phyloP scores from a whole-genome alignment of 1,140 invertebrate genomes.

The Nymphalis io region DNA sequence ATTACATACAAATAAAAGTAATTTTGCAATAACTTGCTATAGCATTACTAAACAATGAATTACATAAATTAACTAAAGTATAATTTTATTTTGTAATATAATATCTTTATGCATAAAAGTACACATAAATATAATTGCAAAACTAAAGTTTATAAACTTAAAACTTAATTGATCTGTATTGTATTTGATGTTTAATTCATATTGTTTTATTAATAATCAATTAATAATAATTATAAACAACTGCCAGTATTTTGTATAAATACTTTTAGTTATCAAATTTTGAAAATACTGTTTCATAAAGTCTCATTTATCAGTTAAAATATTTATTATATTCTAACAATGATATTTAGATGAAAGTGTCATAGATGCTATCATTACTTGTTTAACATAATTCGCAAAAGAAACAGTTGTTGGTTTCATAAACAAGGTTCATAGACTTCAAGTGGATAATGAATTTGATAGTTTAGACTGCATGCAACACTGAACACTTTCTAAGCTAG shows the following conservation, averaged over 20 bases:
- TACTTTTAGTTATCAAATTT: background rate
- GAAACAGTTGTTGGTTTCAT: slow-evolving; percentile 32
- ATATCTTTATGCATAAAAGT: background rate
- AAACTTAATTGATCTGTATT: too few species aligned
- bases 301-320: background rate
- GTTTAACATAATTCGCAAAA: slow-evolving; percentile 16
- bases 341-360: background rate
- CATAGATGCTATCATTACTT: background rate
- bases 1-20: background rate
- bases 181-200: background rate
- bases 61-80: background rate
- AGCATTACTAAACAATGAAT: background rate
- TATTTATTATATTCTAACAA: background rate
- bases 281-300: background rate
- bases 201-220: too few species aligned
- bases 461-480: slow-evolving; percentile 46
- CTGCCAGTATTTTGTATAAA: background rate
- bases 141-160: background rate
- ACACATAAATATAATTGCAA: background rate
- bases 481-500: slow-evolving; percentile 46
- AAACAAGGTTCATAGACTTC: slow-evolving; percentile 30
- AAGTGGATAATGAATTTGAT: slow-evolving; percentile 40
- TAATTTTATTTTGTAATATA: background rate
- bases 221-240: too few species aligned
- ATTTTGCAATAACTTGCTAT: background rate